Percentiles rank a stretch among this genome's conserved stretches.
Conservation (phyloP, 2,113 vertebrate genomes). For the Eclectus roratus region DNA sequence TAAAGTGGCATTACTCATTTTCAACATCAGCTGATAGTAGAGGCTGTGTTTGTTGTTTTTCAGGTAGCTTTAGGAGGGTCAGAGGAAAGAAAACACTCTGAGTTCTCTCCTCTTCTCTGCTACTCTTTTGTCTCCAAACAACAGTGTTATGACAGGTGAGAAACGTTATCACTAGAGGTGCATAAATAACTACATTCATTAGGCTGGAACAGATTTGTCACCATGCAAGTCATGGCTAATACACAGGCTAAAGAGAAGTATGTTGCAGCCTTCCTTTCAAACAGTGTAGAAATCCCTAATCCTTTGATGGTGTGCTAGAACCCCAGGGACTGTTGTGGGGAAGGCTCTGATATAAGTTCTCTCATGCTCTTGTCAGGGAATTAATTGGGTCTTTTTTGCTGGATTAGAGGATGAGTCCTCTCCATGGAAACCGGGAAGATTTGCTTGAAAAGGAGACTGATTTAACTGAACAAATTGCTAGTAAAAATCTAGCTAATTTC, state of each 20-base stretch:
- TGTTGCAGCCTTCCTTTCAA: rapidly evolving
- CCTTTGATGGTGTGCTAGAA: not conserved
- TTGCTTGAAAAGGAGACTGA: not conserved
- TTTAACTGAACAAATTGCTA: not conserved
- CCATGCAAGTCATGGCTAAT: not conserved
- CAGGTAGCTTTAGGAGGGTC: not conserved
- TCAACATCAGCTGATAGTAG: not conserved
- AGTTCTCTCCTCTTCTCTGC: not conserved
- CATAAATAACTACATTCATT: not conserved
- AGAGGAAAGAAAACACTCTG: not conserved
- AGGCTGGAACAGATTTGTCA: not conserved
- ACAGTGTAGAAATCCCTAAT: not conserved
- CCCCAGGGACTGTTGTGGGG: not conserved
- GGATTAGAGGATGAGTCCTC: constrained; percentile 12
- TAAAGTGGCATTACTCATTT: not conserved
- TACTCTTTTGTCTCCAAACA: not conserved
- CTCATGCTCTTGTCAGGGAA: not conserved
- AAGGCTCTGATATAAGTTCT: not conserved
- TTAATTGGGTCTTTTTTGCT: constrained; percentile 3
- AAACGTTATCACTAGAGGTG: not conserved
- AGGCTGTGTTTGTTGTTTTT: not conserved
- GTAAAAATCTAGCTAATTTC: not conserved
- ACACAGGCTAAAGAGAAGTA: not conserved
- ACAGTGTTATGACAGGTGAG: not conserved
- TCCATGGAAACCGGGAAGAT: constrained; percentile 26